These are phyloP conservation scores for Morphnarchus princeps DNA, from an alignment of 2,113 vertebrate species.

Conservation along the genomic window DNA sequence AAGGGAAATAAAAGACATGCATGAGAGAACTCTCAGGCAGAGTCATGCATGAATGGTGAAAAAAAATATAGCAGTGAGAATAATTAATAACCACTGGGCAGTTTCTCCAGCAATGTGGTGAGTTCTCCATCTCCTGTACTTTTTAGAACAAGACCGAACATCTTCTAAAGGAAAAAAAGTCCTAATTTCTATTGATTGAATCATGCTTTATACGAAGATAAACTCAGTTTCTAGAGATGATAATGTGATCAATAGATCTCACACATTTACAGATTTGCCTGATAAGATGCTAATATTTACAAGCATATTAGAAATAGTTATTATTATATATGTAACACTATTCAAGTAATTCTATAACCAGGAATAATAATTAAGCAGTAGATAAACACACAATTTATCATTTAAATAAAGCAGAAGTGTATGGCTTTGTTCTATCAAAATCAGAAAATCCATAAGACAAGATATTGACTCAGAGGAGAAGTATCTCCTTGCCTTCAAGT, in stretches of 20 bases:
- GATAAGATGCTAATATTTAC: not conserved
- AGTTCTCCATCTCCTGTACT: not conserved
- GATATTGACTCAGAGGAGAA: not conserved
- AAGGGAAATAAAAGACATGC: not conserved
- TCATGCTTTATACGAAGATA: not conserved
- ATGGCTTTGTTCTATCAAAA: not conserved
- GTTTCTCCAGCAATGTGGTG: not conserved
- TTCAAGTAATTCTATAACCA: not conserved
- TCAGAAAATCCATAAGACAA: not conserved
- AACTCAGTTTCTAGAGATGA: not conserved
- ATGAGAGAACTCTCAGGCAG: not conserved
- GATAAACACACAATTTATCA: not conserved
- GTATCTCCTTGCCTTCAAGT: not conserved
- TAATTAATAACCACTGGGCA: not conserved
- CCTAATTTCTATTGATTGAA: not conserved
- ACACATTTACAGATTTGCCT: not conserved
- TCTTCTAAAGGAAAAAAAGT: not conserved
- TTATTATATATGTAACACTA: not conserved
- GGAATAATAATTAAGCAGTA: not conserved
- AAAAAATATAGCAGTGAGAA: not conserved
- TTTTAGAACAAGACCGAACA: not conserved
- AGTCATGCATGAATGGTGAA: not conserved
- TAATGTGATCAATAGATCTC: not conserved
- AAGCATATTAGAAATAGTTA: not conserved
- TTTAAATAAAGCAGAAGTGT: not conserved